These are phyloP conservation scores for Rhorus exstirpatorius DNA, from an alignment of 2,888 invertebrate species.

Conservation along the genomic window DNA sequence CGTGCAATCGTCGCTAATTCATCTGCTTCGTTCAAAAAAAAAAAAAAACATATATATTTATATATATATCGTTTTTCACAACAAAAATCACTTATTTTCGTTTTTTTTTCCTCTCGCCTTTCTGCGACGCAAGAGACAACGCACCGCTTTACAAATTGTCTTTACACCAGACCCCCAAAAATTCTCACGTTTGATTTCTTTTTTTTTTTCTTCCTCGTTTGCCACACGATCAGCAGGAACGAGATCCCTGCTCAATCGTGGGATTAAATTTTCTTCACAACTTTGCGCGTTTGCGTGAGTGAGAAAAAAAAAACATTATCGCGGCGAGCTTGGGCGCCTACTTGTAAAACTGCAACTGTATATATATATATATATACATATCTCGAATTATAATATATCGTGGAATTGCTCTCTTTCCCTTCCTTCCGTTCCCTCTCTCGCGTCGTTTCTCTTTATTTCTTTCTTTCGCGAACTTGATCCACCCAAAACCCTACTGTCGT, in stretches of 20 bases:
- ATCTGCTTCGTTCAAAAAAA: slow-evolving; percentile 32
- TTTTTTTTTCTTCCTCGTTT: slow-evolving; percentile 3
- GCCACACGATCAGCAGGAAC: slow-evolving; percentile 45
- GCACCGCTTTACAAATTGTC: slow-evolving; percentile 30
- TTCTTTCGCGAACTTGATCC: slow-evolving; percentile 13
- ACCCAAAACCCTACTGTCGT: slow-evolving; percentile 7
- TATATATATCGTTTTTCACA: slow-evolving; percentile 51
- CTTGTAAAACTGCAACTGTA: slow-evolving; percentile 12
- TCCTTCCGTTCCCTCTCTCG: too few relatives aligned
- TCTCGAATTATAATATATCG: background rate
- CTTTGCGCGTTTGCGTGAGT: slow-evolving; percentile 16
- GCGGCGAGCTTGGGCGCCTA: slow-evolving; percentile 3
- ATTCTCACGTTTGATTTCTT: background rate
- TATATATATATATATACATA: slow-evolving; percentile 17
- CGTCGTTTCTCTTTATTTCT: slow-evolving; percentile 16
- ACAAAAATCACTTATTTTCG: slow-evolving; percentile 23
- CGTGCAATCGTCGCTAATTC: slow-evolving; percentile 27
- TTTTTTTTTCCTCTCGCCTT: background rate
- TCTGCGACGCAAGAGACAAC: slow-evolving; percentile 33
- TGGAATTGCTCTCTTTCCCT: background rate
- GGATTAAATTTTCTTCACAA: slow-evolving; percentile 15
- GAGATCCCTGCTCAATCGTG: slow-evolving; percentile 43
- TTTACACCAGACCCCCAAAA: slow-evolving; percentile 16
- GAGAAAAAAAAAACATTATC: slow-evolving; percentile 42
- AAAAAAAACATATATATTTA: too few relatives aligned